A percentile compares a stretch with the other conserved stretches of the same genome.
These are phyloP conservation scores for Eulemur rubriventer DNA, from an alignment of 2,797 vertebrate genomes.

Conservation along the genomic window DNA sequence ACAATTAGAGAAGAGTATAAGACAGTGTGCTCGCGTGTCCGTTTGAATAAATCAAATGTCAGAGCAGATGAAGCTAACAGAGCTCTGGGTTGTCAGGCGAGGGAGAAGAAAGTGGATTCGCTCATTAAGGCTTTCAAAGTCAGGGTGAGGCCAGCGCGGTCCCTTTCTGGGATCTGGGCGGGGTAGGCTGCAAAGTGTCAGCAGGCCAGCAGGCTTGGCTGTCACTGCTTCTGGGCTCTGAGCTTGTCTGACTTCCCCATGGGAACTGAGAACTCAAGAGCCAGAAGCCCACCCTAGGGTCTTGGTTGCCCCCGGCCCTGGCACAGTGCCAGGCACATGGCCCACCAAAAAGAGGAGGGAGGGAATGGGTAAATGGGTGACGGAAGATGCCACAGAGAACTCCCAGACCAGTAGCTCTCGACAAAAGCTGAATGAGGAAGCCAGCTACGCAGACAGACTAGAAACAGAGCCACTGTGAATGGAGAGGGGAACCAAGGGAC, in stretches of 20 bases:
- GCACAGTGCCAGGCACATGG: not conserved
- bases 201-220: not conserved
- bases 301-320: not conserved
- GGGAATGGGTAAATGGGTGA: no score
- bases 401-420: not conserved
- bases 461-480: not conserved
- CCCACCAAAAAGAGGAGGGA: not conserved
- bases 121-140: conserved; percentile 23
- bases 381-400: not conserved
- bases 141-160: not conserved
- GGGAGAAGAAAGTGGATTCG: not conserved
- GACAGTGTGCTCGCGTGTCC: conserved; percentile 21
- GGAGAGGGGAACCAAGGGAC: not conserved
- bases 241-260: not conserved
- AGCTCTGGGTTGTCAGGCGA: conserved; percentile 6
- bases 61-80: not conserved
- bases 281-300: not conserved
- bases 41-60: conserved; percentile 57
- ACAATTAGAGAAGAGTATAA: conserved; percentile 18
- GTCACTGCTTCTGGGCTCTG: not conserved
- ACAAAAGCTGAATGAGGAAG: not conserved
- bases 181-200: not conserved
- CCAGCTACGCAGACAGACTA: not conserved
- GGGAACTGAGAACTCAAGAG: not conserved
- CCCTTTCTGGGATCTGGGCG: not conserved